phyloP scores from a whole-genome alignment of 2,113 vertebrate genomes.

The Panthera uncia region DNA sequence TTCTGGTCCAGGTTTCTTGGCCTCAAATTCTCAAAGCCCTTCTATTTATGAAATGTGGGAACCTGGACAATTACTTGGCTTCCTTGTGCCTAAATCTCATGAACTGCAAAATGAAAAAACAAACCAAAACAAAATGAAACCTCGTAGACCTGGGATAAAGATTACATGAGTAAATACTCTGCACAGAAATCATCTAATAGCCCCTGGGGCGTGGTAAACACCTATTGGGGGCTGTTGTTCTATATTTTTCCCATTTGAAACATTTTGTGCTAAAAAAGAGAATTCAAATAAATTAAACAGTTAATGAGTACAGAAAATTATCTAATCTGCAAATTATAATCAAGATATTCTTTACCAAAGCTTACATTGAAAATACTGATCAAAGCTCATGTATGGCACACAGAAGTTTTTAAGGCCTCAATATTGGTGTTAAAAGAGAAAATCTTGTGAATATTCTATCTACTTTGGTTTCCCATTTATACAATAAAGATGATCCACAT shows the following conservation, averaged over 20 bases:
- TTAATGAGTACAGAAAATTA: background rate
- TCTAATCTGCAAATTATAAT: background rate
- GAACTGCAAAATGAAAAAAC: background rate
- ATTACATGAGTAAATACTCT: background rate
- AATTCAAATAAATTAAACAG: background rate
- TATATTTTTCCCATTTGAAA: background rate
- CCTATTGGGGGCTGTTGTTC: background rate
- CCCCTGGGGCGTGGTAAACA: background rate
- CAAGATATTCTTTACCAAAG: background rate
- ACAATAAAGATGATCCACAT: background rate
- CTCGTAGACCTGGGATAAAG: background rate
- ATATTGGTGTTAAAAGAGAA: background rate
- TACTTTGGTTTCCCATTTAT: constrained; percentile 24
- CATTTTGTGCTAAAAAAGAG: background rate
- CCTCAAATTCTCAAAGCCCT: background rate
- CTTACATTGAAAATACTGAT: background rate
- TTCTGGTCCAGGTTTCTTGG: background rate
- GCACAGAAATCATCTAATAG: background rate
- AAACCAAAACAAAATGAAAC: background rate
- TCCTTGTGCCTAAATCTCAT: background rate
- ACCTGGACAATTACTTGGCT: background rate
- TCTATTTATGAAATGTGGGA: background rate
- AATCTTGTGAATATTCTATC: background rate
- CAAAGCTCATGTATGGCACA: background rate
- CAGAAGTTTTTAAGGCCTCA: background rate